Conservation (phyloP, 2,113 vertebrate species). For the Protobothrops flavoviridis region DNA sequence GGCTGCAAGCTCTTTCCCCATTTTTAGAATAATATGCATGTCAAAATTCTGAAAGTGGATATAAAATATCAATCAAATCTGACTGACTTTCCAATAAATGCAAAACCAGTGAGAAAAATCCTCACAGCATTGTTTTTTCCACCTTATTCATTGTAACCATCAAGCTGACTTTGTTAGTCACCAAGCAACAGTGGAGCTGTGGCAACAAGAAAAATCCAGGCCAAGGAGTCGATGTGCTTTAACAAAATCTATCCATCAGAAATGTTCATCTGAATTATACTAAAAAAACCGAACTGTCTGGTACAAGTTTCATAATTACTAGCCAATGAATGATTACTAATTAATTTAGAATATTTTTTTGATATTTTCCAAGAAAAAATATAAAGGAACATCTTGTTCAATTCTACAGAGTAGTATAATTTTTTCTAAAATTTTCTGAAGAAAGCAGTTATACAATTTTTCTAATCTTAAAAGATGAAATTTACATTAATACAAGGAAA, state of each 20-base stretch:
- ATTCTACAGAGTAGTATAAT: neutral
- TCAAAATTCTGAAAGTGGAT: neutral
- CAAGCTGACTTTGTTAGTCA: neutral
- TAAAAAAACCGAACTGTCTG: neutral
- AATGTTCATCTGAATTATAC: neutral
- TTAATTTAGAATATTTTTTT: neutral
- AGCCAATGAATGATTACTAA: neutral
- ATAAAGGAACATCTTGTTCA: neutral
- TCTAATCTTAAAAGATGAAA: neutral
- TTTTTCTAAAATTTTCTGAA: neutral
- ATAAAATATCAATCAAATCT: neutral
- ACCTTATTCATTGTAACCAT: neutral
- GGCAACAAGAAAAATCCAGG: neutral
- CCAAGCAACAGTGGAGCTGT: neutral
- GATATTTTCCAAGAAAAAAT: neutral
- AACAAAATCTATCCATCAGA: neutral
- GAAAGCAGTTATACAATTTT: neutral
- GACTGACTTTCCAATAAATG: neutral
- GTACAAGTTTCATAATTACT: neutral
- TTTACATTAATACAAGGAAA: neutral
- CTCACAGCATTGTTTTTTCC: neutral
- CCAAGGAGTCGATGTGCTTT: neutral
- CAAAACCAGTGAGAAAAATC: neutral
- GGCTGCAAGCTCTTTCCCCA: neutral
- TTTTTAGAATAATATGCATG: neutral